Evolutionary conservation across 2,113 vertebrate genomes (phyloP).

Genomic region (Bagarius yarrelli): DNA sequence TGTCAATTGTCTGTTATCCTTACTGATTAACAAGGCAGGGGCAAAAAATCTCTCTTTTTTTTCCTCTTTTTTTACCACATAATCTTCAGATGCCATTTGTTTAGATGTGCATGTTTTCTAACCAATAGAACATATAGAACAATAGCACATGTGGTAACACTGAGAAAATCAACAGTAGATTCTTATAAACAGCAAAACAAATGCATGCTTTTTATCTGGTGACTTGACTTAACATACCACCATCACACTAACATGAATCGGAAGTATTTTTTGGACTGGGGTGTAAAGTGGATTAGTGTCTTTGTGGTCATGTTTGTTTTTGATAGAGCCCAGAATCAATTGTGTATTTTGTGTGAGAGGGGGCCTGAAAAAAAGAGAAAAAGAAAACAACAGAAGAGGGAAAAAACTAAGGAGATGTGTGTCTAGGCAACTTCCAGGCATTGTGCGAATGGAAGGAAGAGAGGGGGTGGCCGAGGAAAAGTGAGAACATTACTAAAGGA

Average conservation of each 20-base stretch:
- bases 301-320: constrained; percentile 65
- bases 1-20: background rate
- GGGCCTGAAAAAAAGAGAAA: constrained; percentile 39
- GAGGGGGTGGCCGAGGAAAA: constrained; percentile 69
- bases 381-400: constrained; percentile 64
- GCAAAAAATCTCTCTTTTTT: too few species aligned
- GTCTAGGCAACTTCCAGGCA: constrained; percentile 75
- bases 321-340: constrained; percentile 58
- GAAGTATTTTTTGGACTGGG: constrained; percentile 55
- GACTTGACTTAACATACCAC: constrained; percentile 32
- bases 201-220: background rate
- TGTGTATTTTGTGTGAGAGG: constrained; percentile 52
- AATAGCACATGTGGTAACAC: background rate
- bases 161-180: background rate
- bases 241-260: constrained; percentile 52
- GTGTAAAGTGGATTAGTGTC: constrained; percentile 55
- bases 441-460: constrained; percentile 75
- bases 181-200: background rate
- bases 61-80: background rate
- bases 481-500: constrained; percentile 75
- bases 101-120: background rate
- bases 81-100: background rate
- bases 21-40: background rate
- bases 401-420: constrained; percentile 70
- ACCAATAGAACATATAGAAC: background rate